These are phyloP conservation scores for Zygothrica quintamaculata DNA, from an alignment of 2,888 invertebrate genomes.

Conservation along the genomic window DNA sequence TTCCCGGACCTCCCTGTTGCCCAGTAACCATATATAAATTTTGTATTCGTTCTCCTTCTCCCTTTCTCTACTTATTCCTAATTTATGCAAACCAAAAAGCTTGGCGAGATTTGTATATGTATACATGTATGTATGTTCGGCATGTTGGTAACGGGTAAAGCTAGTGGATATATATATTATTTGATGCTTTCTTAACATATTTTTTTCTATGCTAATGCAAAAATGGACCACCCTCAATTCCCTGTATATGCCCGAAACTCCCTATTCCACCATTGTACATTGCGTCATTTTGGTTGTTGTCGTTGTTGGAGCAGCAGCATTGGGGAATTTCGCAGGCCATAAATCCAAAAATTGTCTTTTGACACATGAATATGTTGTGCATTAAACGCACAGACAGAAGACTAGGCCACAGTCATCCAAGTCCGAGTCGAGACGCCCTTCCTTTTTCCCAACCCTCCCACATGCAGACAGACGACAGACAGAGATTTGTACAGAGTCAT, in stretches of 20 bases:
- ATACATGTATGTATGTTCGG: neutral
- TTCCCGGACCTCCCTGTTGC: neutral
- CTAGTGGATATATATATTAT: conserved; percentile 73
- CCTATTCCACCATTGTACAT: conserved; percentile 49
- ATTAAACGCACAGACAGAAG: conserved; percentile 67
- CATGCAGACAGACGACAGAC: conserved; percentile 63
- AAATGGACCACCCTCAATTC: neutral
- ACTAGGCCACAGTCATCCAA: conserved; percentile 42
- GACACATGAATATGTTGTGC: conserved; percentile 82
- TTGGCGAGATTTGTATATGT: conserved; percentile 63
- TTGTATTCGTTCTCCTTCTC: conserved; percentile 1
- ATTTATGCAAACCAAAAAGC: conserved; percentile 76
- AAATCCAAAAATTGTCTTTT: conserved; percentile 82
- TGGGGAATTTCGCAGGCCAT: conserved; percentile 75
- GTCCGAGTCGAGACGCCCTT: conserved; percentile 7
- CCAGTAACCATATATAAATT: neutral
- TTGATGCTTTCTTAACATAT: conserved; percentile 81
- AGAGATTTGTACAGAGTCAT: conserved; percentile 11
- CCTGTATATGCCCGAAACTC: conserved; percentile 13
- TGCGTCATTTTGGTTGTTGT: conserved; percentile 67
- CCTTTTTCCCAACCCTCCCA: too few species aligned
- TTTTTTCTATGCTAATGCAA: conserved; percentile 48
- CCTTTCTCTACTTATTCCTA: conserved; percentile 44
- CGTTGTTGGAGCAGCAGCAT: conserved; percentile 43
- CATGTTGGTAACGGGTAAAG: conserved; percentile 43